Evolutionary conservation across 2,888 invertebrate species (phyloP).

Genomic region (Apamea anceps): DNA sequence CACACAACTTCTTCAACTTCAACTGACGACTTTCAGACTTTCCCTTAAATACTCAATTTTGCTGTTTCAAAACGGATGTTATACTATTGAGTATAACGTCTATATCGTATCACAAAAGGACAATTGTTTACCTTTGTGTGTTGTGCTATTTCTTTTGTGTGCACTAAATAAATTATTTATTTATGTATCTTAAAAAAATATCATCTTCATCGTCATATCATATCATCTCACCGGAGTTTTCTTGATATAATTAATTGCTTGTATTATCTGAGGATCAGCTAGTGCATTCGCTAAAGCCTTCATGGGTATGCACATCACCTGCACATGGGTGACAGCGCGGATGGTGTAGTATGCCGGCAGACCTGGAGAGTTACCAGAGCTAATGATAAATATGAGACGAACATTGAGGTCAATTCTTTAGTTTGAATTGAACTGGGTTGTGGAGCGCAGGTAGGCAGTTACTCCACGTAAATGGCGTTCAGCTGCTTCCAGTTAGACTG

Average conservation of each 20-base stretch:
- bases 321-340: conserved; percentile 81
- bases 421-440: not conserved
- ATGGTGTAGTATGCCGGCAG: conserved; percentile 83
- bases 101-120: too few species aligned
- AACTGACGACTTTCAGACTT: not conserved
- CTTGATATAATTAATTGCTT: conserved; percentile 77
- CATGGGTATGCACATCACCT: conserved; percentile 79
- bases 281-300: conserved; percentile 74
- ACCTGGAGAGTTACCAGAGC: conserved; percentile 66
- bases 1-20: not conserved
- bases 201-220: too few species aligned
- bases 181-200: too few species aligned
- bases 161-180: too few species aligned
- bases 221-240: conserved; percentile 72
- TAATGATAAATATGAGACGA: not conserved
- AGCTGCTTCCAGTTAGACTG: not conserved
- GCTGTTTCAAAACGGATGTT: too few species aligned
- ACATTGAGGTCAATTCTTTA: not conserved
- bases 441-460: not conserved
- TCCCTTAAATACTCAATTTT: not conserved
- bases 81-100: too few species aligned
- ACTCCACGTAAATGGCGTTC: not conserved
- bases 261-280: conserved; percentile 76
- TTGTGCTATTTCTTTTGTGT: too few species aligned
- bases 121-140: too few species aligned